Percentiles rank a stretch among this genome's conserved stretches.
These are phyloP conservation scores for Cryptotis parvus DNA, from an alignment of 2,113 vertebrate species.

Conservation along the genomic window DNA sequence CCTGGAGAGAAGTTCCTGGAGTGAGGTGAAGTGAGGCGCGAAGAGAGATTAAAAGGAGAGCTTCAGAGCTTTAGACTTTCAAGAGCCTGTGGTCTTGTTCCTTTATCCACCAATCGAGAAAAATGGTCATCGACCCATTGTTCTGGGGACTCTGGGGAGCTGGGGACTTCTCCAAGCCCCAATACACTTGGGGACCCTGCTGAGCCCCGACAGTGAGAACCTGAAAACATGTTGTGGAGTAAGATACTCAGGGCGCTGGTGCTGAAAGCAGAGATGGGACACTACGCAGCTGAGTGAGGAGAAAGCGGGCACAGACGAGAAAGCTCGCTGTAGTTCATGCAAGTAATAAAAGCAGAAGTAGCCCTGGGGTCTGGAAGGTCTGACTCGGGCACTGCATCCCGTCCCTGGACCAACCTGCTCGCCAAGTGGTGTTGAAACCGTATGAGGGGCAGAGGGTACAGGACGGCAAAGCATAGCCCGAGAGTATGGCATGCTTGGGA, in stretches of 20 bases:
- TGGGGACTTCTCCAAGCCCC: too few species aligned
- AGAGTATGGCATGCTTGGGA: background rate
- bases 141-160: too few species aligned
- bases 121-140: too few species aligned
- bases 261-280: too few species aligned
- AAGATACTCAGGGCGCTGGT: background rate
- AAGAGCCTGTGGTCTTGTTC: too few species aligned
- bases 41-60: too few species aligned
- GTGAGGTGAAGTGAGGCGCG: too few species aligned
- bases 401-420: background rate
- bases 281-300: background rate
- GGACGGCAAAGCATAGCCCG: background rate
- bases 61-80: too few species aligned
- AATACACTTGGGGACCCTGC: too few species aligned
- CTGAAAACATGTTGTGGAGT: background rate
- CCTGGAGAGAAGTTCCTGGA: too few species aligned
- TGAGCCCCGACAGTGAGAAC: too few species aligned
- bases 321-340: background rate
- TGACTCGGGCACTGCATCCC: background rate
- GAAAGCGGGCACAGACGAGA: background rate
- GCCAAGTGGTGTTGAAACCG: background rate
- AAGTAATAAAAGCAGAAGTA: background rate
- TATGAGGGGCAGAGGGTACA: conserved; percentile 1
- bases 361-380: background rate
- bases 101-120: too few species aligned